Evolutionary conservation across 2,113 vertebrate genomes (phyloP).

Genomic region (Eptatretus burgeri): DNA sequence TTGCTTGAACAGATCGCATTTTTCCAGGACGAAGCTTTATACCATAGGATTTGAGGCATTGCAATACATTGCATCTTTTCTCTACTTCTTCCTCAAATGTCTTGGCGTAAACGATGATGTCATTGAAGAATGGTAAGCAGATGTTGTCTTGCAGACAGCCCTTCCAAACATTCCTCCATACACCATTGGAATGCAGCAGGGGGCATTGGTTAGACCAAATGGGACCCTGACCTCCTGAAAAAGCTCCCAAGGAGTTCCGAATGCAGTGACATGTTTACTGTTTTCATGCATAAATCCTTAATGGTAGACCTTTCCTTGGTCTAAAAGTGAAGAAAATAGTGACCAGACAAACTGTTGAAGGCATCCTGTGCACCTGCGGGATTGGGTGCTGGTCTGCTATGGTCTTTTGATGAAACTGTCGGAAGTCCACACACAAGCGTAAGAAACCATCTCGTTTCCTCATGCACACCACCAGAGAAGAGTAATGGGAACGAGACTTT

Average conservation of each 20-base stretch:
- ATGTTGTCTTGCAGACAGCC: slow-evolving; percentile 8
- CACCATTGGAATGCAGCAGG: slow-evolving; percentile 9
- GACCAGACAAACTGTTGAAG: slow-evolving; percentile 6
- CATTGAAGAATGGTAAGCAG: slow-evolving; percentile 9
- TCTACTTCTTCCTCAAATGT: slow-evolving; percentile 10
- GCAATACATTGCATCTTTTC: background rate
- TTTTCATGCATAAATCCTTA: slow-evolving; percentile 9
- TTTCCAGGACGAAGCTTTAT: slow-evolving; percentile 8
- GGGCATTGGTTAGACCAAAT: slow-evolving; percentile 9
- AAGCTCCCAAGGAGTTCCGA: background rate
- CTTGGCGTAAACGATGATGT: slow-evolving; percentile 9
- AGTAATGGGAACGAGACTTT: slow-evolving; percentile 1
- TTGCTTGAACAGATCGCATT: slow-evolving; percentile 7
- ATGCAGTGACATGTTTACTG: slow-evolving; percentile 6
- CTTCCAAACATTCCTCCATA: slow-evolving; percentile 11
- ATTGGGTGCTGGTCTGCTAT: slow-evolving; percentile 7
- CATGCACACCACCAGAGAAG: slow-evolving; percentile 7
- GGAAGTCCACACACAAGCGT: slow-evolving; percentile 5
- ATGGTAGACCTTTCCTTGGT: slow-evolving; percentile 8
- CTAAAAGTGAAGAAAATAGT: slow-evolving; percentile 4
- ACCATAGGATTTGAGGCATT: slow-evolving; percentile 6
- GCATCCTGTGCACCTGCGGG: background rate
- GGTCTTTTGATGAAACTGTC: slow-evolving; percentile 6
- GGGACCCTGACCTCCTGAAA: slow-evolving; percentile 12
- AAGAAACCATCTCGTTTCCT: slow-evolving; percentile 8